phyloP scores from a whole-genome alignment of 2,113 vertebrate genomes.

The Paramormyrops kingsleyae region DNA sequence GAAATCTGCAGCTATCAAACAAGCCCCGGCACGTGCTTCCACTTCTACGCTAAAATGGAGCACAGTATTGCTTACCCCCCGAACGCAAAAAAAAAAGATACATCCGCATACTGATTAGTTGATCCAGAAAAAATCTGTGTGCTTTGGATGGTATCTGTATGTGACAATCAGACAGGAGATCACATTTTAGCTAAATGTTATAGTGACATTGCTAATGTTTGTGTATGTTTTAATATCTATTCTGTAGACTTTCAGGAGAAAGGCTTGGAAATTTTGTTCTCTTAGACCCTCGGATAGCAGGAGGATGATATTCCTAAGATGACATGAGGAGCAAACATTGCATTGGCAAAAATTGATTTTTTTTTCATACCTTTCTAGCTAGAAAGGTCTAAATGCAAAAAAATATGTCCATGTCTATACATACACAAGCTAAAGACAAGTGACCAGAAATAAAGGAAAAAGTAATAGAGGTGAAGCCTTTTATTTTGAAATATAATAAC shows the following conservation, averaged over 20 bases:
- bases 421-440: background rate
- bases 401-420: background rate
- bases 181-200: background rate
- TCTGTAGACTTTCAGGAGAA: background rate
- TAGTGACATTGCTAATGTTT: background rate
- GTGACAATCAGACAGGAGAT: background rate
- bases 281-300: background rate
- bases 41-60: background rate
- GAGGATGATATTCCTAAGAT: background rate
- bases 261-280: background rate
- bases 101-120: background rate
- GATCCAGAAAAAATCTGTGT: background rate
- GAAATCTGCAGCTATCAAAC: background rate
- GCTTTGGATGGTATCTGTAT: background rate
- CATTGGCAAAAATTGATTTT: background rate
- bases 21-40: background rate
- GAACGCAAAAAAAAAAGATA: background rate
- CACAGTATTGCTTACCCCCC: background rate
- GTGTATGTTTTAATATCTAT: background rate
- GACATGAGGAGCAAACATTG: background rate
- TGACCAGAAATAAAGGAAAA: background rate
- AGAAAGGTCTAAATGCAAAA: background rate
- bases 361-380: background rate
- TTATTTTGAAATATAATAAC: background rate
- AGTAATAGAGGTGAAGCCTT: background rate